Conservation (phyloP, 92 coral and sea anemone genomes). For the Epizoanthus stellaris region DNA sequence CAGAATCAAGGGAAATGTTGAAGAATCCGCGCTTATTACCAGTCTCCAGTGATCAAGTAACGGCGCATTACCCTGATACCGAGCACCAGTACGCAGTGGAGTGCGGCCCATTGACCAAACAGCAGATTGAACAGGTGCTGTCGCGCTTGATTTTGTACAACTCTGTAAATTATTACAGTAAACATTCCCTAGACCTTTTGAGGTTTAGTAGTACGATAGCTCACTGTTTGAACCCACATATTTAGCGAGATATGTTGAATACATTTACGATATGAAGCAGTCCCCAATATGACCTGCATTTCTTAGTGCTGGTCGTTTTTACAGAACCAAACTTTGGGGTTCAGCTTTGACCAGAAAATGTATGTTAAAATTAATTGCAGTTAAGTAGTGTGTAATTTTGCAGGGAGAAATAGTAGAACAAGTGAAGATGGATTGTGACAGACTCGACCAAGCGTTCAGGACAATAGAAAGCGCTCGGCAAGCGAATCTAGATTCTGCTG, state of each 20-base stretch:
- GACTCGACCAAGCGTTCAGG: constrained; percentile 28
- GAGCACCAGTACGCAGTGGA: constrained; percentile 5
- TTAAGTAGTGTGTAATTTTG: not conserved
- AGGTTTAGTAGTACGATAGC: not conserved
- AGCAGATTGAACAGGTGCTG: constrained; percentile 27
- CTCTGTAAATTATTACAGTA: not conserved
- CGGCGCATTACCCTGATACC: constrained; percentile 30
- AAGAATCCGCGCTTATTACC: not conserved
- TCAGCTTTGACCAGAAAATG: not conserved
- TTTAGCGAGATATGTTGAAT: no score
- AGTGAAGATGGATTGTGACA: constrained; percentile 29
- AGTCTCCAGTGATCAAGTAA: constrained; percentile 3
- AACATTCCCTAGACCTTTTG: not conserved
- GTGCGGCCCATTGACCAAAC: constrained; percentile 35
- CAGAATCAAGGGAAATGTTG: constrained; percentile 24
- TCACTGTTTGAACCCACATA: not conserved
- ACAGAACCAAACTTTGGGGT: no score
- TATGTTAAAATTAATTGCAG: not conserved
- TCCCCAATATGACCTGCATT: no score
- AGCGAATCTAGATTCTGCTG: not conserved
- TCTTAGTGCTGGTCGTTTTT: no score
- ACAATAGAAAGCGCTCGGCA: constrained; percentile 9
- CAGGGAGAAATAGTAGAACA: constrained; percentile 25
- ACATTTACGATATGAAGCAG: no score
- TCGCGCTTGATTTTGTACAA: not conserved